Evolutionary conservation across 1,140 invertebrate species (phyloP), one percentile per base, ranked within the genome.

Genomic region (Macrocentrus cingulum): DNA sequence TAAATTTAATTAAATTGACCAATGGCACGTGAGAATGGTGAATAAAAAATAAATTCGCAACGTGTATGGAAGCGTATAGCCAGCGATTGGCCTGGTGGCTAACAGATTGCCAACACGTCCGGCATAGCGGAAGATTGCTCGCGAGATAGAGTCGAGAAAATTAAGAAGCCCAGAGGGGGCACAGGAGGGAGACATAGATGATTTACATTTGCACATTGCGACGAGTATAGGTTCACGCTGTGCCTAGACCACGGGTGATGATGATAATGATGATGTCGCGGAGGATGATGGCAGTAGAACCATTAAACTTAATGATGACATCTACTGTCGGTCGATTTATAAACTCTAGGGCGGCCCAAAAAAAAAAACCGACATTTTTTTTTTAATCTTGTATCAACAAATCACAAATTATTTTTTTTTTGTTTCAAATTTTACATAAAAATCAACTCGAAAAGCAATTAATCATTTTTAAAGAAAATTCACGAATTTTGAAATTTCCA

Each of bases 101-200:
- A 66, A 69, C 62, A 62, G 67, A 69, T 67, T 64, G 59, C 63
- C 60, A 54, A 66, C 62, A 66, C 63, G 61, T 62, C 48, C 60
- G 61, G 54, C 66, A 69, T 66, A 62, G 60, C 59, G 48, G n/a
- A 37, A 57, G 61, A 69, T 69, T 61, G 60, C 53, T 52, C 56
- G 29, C 37, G 36, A 56, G 65, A 67, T 62, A 61, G 45, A n/a
- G 56, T 44, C 49, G 60, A 59, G 61, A 61, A 62, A 60, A 63
- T 61, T 60, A 55, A 60, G 53, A 58, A 54, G 46, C 59, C 36
- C 61, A 46, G 25, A 25, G 59, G 18, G n/a, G 41, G 20, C 42
- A 19, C 4, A n/a, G 11, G 6, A 23, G 9, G 19, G 44, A 16
- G 11, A 4, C 15, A 15, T 39, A n/a, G 9, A 61, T 61, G 59